A percentile compares a stretch with the other conserved stretches of the same genome.
phyloP scores from a whole-genome alignment of 2,113 vertebrate species.

The Eubucco bourcierii region DNA sequence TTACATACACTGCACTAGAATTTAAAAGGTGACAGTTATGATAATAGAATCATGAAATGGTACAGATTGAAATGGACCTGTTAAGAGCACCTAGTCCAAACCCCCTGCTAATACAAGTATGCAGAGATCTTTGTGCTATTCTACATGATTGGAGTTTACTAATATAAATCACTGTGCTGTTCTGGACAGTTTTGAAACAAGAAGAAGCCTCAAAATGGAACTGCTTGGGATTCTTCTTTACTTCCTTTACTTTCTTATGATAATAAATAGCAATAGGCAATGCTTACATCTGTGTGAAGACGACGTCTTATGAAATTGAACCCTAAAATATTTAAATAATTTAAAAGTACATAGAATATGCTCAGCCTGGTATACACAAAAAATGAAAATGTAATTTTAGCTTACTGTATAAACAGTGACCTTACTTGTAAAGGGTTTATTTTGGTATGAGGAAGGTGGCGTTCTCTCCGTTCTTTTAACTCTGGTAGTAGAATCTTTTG shows the following conservation, averaged over 20 bases:
- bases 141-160: background rate
- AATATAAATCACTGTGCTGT: background rate
- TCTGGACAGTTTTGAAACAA: background rate
- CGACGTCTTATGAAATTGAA: background rate
- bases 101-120: too few species aligned
- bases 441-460: conserved; percentile 5
- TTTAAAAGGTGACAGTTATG: background rate
- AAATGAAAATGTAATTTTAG: background rate
- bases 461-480: conserved; percentile 36
- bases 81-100: too few species aligned
- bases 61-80: too few species aligned
- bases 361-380: background rate
- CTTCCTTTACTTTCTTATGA: background rate
- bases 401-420: background rate
- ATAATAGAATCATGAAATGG: too few species aligned
- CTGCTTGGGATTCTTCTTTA: background rate
- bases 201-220: background rate
- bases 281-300: background rate
- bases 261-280: background rate
- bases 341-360: background rate
- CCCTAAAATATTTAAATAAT: background rate
- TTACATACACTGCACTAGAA: background rate
- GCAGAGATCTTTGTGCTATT: background rate
- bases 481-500: conserved; percentile 46
- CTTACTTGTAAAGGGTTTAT: conserved; percentile 77